These are phyloP conservation scores for Karalla daura DNA, from an alignment of 2,797 vertebrate genomes.

Conservation along the genomic window DNA sequence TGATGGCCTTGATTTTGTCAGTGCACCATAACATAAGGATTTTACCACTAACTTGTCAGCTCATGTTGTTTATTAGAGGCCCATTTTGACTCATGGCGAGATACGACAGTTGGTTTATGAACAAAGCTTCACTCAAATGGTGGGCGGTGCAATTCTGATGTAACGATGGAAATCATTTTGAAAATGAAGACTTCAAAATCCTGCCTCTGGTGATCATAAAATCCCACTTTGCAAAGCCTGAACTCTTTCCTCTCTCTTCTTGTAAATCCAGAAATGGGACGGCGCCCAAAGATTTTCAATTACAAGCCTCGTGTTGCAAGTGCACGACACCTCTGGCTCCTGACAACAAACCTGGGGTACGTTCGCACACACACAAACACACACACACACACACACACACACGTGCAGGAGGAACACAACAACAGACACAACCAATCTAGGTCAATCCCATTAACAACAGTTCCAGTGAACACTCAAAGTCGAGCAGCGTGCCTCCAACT, in stretches of 20 bases:
- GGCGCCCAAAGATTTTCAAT: slow-evolving; percentile 25
- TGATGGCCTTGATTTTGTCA: background rate
- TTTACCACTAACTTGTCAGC: background rate
- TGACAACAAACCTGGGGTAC: slow-evolving; percentile 18
- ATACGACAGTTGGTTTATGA: background rate
- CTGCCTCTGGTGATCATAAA: slow-evolving; percentile 12
- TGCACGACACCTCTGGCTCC: slow-evolving; percentile 33
- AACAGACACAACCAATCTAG: slow-evolving; percentile 42
- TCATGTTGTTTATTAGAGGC: background rate
- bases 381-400: slow-evolving; percentile 14
- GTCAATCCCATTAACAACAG: slow-evolving; percentile 57
- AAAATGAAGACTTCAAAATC: slow-evolving; percentile 4
- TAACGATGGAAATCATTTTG: background rate
- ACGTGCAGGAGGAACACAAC: background rate
- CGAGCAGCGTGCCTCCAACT: slow-evolving; percentile 42
- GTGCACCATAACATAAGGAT: background rate
- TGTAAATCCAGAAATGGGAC: slow-evolving; percentile 40
- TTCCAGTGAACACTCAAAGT: slow-evolving; percentile 40
- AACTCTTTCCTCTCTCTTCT: slow-evolving; percentile 18
- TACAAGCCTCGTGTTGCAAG: slow-evolving; percentile 11
- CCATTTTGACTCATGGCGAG: background rate
- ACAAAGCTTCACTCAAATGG: background rate
- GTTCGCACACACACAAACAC: slow-evolving; percentile 3
- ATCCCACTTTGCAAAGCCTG: slow-evolving; percentile 15
- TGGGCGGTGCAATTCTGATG: background rate